Evolutionary conservation across 1,140 invertebrate genomes (phyloP).

Genomic region (Pomphorhynchus laevis): DNA sequence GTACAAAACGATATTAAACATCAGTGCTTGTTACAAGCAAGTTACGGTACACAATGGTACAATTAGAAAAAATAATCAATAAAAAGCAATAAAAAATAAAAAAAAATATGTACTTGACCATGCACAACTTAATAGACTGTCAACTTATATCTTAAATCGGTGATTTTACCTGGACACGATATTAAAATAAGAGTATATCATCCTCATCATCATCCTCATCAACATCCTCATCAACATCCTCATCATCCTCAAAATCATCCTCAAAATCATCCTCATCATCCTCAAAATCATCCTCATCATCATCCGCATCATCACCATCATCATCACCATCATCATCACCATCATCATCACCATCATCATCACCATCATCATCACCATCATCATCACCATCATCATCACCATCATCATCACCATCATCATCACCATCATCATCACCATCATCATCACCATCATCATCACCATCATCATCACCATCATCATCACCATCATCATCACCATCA

Average conservation of each 20-base stretch:
- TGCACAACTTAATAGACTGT: too few relatives aligned
- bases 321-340: conserved; percentile 5
- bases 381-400: conserved; percentile 4
- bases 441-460: neutral
- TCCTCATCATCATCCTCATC: too few relatives aligned
- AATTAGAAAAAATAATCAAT: too few relatives aligned
- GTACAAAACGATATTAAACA: too few relatives aligned
- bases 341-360: conserved; percentile 8
- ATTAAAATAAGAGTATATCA: too few relatives aligned
- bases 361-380: conserved; percentile 10
- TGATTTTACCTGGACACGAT: too few relatives aligned
- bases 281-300: neutral
- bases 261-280: neutral
- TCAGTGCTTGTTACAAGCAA: too few relatives aligned
- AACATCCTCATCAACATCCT: too few relatives aligned
- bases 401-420: conserved; percentile 2
- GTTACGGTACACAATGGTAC: too few relatives aligned
- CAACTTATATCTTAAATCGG: too few relatives aligned
- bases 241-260: neutral
- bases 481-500: neutral
- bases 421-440: conserved; percentile 4
- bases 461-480: neutral
- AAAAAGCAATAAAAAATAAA: too few relatives aligned
- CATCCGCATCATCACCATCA: conserved; percentile 2
- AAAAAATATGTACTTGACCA: too few relatives aligned